Conservation (phyloP, 1,140 invertebrate species). For the Zaprionus gabonicus region DNA sequence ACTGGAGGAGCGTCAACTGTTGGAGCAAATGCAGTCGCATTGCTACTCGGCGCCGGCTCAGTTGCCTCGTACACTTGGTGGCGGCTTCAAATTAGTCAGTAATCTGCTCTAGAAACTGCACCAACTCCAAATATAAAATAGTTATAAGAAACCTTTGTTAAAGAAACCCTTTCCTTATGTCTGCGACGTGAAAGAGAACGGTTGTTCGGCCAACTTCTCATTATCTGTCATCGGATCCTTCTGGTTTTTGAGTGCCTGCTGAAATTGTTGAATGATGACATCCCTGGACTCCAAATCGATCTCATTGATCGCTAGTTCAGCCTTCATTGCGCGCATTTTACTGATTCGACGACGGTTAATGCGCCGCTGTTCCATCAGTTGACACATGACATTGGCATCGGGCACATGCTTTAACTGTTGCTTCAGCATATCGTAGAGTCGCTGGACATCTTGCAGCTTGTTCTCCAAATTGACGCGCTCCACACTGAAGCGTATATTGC, state of each 20-base stretch:
- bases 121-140: neutral
- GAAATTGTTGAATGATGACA: slow-evolving; percentile 55
- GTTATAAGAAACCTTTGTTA: neutral
- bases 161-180: neutral
- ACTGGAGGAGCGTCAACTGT: slow-evolving; percentile 68
- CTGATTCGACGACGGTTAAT: slow-evolving; percentile 52
- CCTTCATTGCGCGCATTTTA: slow-evolving; percentile 57
- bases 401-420: slow-evolving; percentile 25
- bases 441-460: slow-evolving; percentile 15
- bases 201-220: neutral
- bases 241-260: slow-evolving; percentile 36
- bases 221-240: neutral
- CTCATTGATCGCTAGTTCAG: slow-evolving; percentile 70
- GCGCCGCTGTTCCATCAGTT: slow-evolving; percentile 49
- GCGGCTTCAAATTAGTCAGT: slow-evolving; percentile 74
- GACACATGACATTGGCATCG: slow-evolving; percentile 22
- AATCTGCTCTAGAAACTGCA: slow-evolving; percentile 44
- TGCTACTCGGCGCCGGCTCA: slow-evolving; percentile 77
- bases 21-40: slow-evolving; percentile 76
- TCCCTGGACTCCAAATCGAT: slow-evolving; percentile 68
- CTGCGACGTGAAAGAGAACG: neutral
- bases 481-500: slow-evolving; percentile 46
- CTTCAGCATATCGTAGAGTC: slow-evolving; percentile 41
- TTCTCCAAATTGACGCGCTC: slow-evolving; percentile 31
- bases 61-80: slow-evolving; percentile 68